Evolutionary conservation across 2,888 invertebrate species (phyloP), one percentile per base, ranked within the genome.

Genomic region (Tenthredo amoena): DNA sequence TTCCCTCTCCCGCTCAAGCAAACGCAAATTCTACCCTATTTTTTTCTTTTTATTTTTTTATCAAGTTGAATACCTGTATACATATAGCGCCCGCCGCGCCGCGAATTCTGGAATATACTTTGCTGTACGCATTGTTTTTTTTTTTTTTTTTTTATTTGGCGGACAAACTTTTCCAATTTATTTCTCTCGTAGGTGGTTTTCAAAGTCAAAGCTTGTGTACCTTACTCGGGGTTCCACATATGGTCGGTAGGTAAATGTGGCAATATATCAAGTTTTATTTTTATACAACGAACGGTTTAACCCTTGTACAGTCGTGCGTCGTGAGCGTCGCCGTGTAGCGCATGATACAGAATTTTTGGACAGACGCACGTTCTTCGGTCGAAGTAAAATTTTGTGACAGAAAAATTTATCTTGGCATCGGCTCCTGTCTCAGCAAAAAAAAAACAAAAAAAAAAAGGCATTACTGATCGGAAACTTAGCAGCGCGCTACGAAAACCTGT

Each of bases 251-350:
- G 37, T 62, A 58, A 81, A 58, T 81, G 79, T 81, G 26, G 12
- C 40, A 62, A 81, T 81, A 81, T 40, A 81, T 81, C 79, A 62
- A 58, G 7, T 81, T 81, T 81, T 81, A 62, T 81, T 81, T 58
- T 81, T 15, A 81, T 81, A 26, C 40, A 58, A 40, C 79, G 21
- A 62, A 34, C 26, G 62, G 34, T 81, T 58, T 58, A 79, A 79
- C 34, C 58, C 79, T 10, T 12, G n/a, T 50, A 55, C 31, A 76
- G 47, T 47, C 43, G 15, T 47, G 15, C 3, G 10, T 10, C 40
- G 10, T 10, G 40, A 40, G 40, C 10, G 40, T 10, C 40, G 9
- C 9, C 40, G 7, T 40, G 40, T 0, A 7, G 40, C 10, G 15
- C n/a, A n/a, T 21, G 0, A 18, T 58, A 58, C 58, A 58, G 58